These are phyloP conservation scores for Paramacrobiotus metropolitanus DNA, from an alignment of 1,140 invertebrate species.

Conservation along the genomic window DNA sequence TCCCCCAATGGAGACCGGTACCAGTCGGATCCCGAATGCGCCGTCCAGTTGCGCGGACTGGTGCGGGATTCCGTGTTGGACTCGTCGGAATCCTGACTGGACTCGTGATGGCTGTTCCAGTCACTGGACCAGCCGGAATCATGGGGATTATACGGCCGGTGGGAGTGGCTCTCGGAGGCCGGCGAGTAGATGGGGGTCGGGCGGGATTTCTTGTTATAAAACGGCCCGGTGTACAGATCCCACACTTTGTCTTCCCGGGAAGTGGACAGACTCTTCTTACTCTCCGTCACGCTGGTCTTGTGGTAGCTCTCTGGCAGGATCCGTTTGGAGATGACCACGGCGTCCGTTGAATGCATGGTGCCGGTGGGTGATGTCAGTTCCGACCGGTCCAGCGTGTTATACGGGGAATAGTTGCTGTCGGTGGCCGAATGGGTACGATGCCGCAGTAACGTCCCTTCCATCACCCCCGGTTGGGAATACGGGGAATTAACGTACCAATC, in stretches of 20 bases:
- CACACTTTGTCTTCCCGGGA: not conserved
- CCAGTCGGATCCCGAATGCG: not conserved
- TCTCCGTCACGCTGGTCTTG: not conserved
- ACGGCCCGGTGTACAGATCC: conserved; percentile 1
- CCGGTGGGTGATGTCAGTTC: conserved; percentile 2
- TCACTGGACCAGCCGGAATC: conserved; percentile 1
- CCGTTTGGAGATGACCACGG: not conserved
- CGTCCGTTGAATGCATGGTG: not conserved
- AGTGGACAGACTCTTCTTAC: not conserved
- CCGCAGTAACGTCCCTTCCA: not conserved
- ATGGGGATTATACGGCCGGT: not conserved
- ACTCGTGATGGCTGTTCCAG: conserved; percentile 4
- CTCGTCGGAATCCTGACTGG: not conserved
- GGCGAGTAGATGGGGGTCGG: not conserved
- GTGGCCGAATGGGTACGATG: not conserved
- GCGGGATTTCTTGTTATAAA: not conserved
- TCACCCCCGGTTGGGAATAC: not conserved
- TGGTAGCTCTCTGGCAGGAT: not conserved
- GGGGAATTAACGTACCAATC: not conserved
- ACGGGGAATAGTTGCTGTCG: not conserved
- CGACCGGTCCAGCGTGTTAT: not conserved
- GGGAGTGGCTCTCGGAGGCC: not conserved
- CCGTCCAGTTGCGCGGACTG: not conserved
- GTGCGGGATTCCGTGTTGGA: not conserved
- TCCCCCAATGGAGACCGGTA: not conserved